Percentiles rank a stretch among this genome's conserved stretches.
Conservation (phyloP, 2,113 vertebrate species). For the Sus scrofa region T2T-Sscrofa CM000814.6:109149501-109150000, state of each 20-base stretch:
- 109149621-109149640: background rate
- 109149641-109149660: background rate
- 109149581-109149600: background rate
- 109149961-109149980: background rate
- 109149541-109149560: no score
- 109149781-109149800: slow-evolving; percentile 1
- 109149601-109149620: background rate
- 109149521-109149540: background rate
- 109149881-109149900: background rate
- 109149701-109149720: background rate
- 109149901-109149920: background rate
- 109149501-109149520: background rate
- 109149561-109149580: background rate
- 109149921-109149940: background rate
- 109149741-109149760: background rate
- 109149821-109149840: slow-evolving; percentile 45
- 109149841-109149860: slow-evolving; percentile 1
- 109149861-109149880: background rate
- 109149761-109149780: background rate
- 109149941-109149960: background rate
- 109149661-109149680: background rate
- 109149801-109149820: slow-evolving; percentile 38
- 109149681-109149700: background rate
- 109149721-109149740: background rate
- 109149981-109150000: background rate